Conservation (phyloP, 2,797 vertebrate species). For the Pangasius larnaudii region DNA sequence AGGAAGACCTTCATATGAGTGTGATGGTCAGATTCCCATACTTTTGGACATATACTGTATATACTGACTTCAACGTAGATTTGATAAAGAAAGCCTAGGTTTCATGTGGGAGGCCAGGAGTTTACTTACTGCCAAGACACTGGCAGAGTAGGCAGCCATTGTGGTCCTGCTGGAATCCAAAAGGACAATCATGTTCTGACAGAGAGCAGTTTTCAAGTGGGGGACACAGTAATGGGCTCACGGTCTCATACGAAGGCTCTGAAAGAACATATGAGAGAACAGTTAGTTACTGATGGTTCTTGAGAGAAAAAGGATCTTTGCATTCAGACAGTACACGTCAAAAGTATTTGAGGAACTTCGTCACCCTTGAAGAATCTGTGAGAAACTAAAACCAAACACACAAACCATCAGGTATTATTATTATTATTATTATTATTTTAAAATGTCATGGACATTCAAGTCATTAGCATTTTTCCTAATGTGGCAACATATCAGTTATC, state of each 20-base stretch:
- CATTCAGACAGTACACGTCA: not conserved
- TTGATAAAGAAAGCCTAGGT: not conserved
- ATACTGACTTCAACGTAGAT: not conserved
- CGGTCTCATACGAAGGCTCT: slow-evolving; percentile 83
- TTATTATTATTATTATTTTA: not conserved
- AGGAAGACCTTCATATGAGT: not conserved
- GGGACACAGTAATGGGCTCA: slow-evolving; percentile 79
- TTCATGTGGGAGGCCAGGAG: not conserved
- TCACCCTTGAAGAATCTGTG: not conserved
- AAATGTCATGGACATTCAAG: not conserved
- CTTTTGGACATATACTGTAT: not conserved
- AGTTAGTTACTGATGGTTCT: slow-evolving; percentile 4
- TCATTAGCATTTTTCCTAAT: not conserved
- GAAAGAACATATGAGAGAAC: slow-evolving; percentile 33
- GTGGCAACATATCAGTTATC: too few relatives aligned
- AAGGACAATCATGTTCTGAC: slow-evolving; percentile 76
- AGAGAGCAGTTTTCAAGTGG: slow-evolving; percentile 81
- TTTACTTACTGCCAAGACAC: slow-evolving; percentile 79
- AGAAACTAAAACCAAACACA: not conserved
- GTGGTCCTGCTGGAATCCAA: slow-evolving; percentile 78
- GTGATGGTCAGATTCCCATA: not conserved
- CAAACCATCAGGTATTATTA: not conserved
- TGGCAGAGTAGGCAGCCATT: slow-evolving; percentile 82
- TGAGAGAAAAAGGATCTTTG: not conserved
- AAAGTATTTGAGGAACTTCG: not conserved